These are phyloP conservation scores for Dendroctonus valens DNA, from an alignment of 1,140 invertebrate species.

Conservation along the genomic window DNA sequence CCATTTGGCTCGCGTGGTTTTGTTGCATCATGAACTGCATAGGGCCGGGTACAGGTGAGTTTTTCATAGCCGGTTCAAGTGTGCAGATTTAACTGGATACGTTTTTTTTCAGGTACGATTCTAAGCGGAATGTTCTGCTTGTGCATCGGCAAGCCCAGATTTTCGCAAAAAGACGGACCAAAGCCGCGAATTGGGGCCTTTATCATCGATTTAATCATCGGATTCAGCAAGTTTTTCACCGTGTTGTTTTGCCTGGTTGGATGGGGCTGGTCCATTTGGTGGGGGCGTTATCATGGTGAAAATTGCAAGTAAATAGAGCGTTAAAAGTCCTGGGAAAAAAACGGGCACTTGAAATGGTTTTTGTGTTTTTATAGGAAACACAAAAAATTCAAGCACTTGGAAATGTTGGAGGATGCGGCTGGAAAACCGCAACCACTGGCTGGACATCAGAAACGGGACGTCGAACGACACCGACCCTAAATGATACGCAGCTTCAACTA, in stretches of 20 bases:
- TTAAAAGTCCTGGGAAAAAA: not conserved
- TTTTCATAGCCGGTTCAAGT: not conserved
- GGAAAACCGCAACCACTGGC: constrained; percentile 13
- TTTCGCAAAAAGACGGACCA: constrained; percentile 69
- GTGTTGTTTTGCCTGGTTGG: constrained; percentile 93
- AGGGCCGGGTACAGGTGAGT: constrained; percentile 77
- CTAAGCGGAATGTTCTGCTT: constrained; percentile 83
- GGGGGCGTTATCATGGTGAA: constrained; percentile 89
- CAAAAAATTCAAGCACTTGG: constrained; percentile 42
- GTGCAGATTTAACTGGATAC: not conserved
- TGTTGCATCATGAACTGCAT: constrained; percentile 84
- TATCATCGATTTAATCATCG: constrained; percentile 81
- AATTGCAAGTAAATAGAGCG: constrained; percentile 65
- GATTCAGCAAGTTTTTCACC: constrained; percentile 83
- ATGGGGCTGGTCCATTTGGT: constrained; percentile 97
- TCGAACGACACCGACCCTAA: constrained; percentile 33
- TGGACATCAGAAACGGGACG: constrained; percentile 30
- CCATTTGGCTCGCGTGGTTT: constrained; percentile 77
- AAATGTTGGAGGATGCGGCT: constrained; percentile 34
- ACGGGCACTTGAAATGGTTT: not conserved
- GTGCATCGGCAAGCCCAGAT: constrained; percentile 84
- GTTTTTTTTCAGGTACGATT: constrained; percentile 73
- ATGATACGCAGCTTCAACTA: too few species aligned
- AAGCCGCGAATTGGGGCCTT: constrained; percentile 72
- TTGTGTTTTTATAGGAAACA: constrained; percentile 38